Percentiles rank a stretch among this genome's conserved stretches.
phyloP scores from a whole-genome alignment of 2,888 invertebrate genomes.

The Periphyllus acericola region DNA sequence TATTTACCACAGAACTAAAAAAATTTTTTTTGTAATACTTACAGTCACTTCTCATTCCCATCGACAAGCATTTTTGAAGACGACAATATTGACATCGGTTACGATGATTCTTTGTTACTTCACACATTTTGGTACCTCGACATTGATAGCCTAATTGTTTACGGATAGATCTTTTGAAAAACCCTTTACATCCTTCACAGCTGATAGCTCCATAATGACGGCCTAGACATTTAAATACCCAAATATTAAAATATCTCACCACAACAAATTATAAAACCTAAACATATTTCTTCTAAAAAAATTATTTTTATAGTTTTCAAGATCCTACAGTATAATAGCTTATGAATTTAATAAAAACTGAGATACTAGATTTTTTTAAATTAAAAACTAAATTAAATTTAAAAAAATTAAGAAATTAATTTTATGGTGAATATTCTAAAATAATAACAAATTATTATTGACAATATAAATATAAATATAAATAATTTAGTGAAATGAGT shows the following conservation, averaged over 20 bases:
- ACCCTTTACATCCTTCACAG: slow-evolving; percentile 97
- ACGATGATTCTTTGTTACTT: slow-evolving; percentile 97
- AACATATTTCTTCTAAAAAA: not conserved
- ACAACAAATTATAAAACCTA: not conserved
- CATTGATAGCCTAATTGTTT: slow-evolving; percentile 98
- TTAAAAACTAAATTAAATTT: too few relatives aligned
- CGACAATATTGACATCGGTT: slow-evolving; percentile 99
- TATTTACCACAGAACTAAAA: too few relatives aligned
- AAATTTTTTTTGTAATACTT: slow-evolving; percentile 69
- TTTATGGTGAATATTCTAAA: too few relatives aligned
- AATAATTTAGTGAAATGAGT: too few relatives aligned
- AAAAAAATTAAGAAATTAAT: too few relatives aligned
- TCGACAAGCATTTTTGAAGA: slow-evolving; percentile 94
- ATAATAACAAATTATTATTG: too few relatives aligned
- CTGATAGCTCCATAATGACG: slow-evolving; percentile 94
- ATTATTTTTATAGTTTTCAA: not conserved
- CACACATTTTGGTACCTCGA: slow-evolving; percentile 94
- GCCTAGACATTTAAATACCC: slow-evolving; percentile 68
- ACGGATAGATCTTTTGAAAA: slow-evolving; percentile 96
- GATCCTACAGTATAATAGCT: too few relatives aligned
- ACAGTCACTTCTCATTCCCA: slow-evolving; percentile 99
- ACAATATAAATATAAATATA: too few relatives aligned
- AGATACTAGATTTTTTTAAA: too few relatives aligned
- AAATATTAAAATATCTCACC: not conserved
- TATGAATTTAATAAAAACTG: not conserved